Percentiles rank a stretch among this genome's conserved stretches.
Evolutionary conservation across 1,140 invertebrate species (phyloP).

Genomic region (Meloidogyne floridensis): DNA sequence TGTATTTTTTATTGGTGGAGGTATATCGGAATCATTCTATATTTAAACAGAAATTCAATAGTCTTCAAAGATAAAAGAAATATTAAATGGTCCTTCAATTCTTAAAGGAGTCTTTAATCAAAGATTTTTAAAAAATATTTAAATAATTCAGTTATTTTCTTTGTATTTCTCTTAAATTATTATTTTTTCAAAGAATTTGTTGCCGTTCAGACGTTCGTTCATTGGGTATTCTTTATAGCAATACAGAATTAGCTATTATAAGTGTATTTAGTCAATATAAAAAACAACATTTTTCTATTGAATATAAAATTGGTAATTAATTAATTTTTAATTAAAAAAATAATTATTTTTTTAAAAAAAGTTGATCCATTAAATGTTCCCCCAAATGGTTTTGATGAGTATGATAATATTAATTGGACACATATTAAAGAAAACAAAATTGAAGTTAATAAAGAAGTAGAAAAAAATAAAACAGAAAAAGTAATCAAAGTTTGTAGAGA

Average conservation of each 20-base stretch:
- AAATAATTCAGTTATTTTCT: too few species aligned
- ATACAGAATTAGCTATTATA: slow-evolving; percentile 36
- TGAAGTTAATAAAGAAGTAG: not conserved
- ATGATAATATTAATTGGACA: slow-evolving; percentile 19
- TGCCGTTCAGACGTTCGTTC: slow-evolving; percentile 35
- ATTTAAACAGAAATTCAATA: too few species aligned
- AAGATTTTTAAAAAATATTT: too few species aligned
- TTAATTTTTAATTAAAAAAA: not conserved
- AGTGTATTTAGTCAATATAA: slow-evolving; percentile 43
- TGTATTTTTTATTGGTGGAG: too few species aligned
- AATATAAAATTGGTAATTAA: slow-evolving; percentile 31
- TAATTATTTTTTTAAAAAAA: not conserved
- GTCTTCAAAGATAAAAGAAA: too few species aligned
- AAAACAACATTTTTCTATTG: slow-evolving; percentile 27
- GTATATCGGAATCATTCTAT: too few species aligned
- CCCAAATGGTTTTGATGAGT: slow-evolving; percentile 5
- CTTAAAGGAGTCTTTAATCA: too few species aligned
- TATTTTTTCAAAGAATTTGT: slow-evolving; percentile 30
- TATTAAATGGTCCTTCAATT: too few species aligned
- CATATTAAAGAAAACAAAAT: not conserved
- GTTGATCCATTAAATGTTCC: slow-evolving; percentile 21
- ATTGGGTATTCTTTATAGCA: slow-evolving; percentile 27
- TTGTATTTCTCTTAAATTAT: too few species aligned
- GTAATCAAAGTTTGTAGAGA: slow-evolving; percentile 5
- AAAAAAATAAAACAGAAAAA: not conserved